Evolutionary conservation across 53 echinoderm and acorn worm genomes (phyloP), one percentile per base, ranked within the genome.

Genomic region (Holothuria scabra): DNA sequence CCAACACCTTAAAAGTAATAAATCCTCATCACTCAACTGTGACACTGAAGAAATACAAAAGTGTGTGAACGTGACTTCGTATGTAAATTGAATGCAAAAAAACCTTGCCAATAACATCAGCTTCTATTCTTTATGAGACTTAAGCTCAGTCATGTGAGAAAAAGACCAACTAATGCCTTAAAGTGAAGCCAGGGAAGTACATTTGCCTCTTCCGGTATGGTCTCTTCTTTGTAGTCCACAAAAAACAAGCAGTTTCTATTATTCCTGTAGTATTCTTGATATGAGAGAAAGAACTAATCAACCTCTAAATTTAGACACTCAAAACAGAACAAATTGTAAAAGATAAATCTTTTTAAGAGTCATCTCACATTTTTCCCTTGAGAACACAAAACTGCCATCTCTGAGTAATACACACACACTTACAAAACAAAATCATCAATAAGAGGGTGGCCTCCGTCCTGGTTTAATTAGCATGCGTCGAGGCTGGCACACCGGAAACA

Each of bases 391-490:
- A 48, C 72, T 72, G 72, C 26, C 46, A 72, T 25, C 72, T 72
- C 5, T 35, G 44, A 29, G 35, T 41, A 69, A 69, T 34, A 19
- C 72, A 72, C 72, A 72, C n/a, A 32, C 29, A 34, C 22, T 38
- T 11, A 23, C 10, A 69, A 7, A 69, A 22, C 18, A 34, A 33
- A 69, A 22, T 69, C n/a, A 69, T 12, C 4, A 41, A 21, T 24
- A 34, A 72, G 46, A 72, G 25, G 46, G 46, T 48, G 26, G 49
- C 21, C 72, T 72, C 28, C 65, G 72, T 72, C 72, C 72, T 72
- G 72, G 72, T 72, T 72, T 72, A 72, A 72, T 72, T 72, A 72
- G 72, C 21, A 72, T 72, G 72, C 49, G 48, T 72, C 72, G 46
- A 26, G 72, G 37, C 19, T 46, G 72, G 10, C 41, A 34, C n/a